Conservation (phyloP, 2,113 vertebrate genomes). For the Pelusios castaneus region DNA sequence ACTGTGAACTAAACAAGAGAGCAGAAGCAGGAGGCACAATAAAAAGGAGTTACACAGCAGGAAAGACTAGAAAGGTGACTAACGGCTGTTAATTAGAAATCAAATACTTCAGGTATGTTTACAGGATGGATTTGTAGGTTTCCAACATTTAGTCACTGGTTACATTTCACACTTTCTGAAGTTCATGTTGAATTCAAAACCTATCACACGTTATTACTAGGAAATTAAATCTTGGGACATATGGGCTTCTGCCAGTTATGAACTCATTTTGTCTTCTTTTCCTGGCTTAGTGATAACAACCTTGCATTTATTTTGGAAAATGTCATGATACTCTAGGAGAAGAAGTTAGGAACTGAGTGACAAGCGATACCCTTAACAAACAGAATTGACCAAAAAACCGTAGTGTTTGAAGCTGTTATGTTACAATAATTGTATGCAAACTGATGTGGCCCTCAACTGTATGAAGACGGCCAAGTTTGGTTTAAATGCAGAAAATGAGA, state of each 20-base stretch:
- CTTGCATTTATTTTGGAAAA: not conserved
- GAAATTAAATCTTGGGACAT: constrained; percentile 48
- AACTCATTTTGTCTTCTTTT: constrained; percentile 17
- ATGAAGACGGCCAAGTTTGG: not conserved
- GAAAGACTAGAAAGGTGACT: not conserved
- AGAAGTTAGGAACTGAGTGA: constrained; percentile 12
- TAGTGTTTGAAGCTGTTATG: not conserved
- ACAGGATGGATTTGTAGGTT: not conserved
- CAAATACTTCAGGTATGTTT: constrained; percentile 16
- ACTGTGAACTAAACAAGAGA: not conserved
- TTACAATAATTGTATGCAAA: not conserved
- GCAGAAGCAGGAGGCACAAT: fast-evolving
- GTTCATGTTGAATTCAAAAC: constrained; percentile 56
- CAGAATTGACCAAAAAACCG: not conserved
- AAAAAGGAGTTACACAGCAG: not conserved
- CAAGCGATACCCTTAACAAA: not conserved
- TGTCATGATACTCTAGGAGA: not conserved
- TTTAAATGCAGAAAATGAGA: not conserved
- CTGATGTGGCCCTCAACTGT: not conserved
- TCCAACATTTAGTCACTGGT: constrained; percentile 33
- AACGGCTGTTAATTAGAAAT: not conserved
- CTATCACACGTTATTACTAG: not conserved
- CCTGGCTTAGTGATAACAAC: not conserved
- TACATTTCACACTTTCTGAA: constrained; percentile 47
- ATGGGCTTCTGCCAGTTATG: constrained; percentile 23